A percentile compares a stretch with the other conserved stretches of the same genome.
Evolutionary conservation across 2,113 vertebrate species (phyloP).

Genomic region (Vulpes ferrilata): DNA sequence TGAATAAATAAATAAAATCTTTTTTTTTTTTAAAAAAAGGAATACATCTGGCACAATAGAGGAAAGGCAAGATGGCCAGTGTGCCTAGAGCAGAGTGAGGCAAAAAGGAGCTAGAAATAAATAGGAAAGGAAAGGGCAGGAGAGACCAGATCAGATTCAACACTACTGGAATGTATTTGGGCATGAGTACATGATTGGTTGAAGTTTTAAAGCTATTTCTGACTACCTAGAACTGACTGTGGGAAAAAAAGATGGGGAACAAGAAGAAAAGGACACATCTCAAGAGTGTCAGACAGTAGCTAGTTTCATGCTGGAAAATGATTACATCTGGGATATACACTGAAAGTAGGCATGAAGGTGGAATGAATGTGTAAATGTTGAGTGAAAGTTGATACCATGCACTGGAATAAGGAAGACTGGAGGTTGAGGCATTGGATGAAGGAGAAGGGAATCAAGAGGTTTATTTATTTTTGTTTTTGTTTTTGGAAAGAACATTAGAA

Average conservation of each 20-base stretch:
- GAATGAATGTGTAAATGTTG: background rate
- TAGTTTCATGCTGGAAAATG: background rate
- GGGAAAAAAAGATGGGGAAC: background rate
- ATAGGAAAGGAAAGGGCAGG: accelerated
- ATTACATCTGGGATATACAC: background rate
- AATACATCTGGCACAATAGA: accelerated
- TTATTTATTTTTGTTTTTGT: background rate
- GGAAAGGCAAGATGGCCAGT: background rate
- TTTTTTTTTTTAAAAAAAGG: too few species aligned
- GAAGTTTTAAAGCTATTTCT: background rate
- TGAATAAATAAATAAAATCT: too few species aligned
- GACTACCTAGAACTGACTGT: background rate
- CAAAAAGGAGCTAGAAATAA: accelerated
- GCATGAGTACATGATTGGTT: background rate
- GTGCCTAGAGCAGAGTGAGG: background rate
- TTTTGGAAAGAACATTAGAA: background rate
- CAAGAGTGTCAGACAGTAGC: background rate
- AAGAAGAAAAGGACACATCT: background rate
- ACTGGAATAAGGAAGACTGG: background rate
- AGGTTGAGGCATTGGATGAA: background rate
- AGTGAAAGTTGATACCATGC: accelerated
- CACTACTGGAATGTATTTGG: background rate
- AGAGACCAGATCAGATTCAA: background rate
- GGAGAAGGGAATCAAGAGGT: background rate
- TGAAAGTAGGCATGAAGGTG: background rate